Conservation (phyloP, 2,113 vertebrate species). For the Brachyhypopomus gauderio region DNA sequence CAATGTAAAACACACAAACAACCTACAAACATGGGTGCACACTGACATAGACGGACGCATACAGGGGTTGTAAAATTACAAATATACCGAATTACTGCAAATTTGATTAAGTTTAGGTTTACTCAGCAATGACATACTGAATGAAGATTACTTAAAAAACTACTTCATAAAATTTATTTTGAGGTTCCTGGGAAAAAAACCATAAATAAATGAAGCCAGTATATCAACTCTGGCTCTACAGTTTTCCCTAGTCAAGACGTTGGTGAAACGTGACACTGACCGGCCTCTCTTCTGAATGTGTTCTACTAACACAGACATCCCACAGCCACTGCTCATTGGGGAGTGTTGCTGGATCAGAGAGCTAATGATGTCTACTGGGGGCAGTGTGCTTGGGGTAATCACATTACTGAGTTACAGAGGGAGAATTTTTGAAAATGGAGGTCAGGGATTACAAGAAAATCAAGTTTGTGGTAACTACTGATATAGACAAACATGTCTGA, state of each 20-base stretch:
- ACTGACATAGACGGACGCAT: no score
- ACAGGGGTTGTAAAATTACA: no score
- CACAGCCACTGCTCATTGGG: not conserved
- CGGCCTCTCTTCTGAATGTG: not conserved
- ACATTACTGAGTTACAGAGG: not conserved
- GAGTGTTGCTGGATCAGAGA: not conserved
- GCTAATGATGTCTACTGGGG: no score
- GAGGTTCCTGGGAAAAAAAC: no score
- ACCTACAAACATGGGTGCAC: no score
- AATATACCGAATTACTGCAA: no score
- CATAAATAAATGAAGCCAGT: no score
- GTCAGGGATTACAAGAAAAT: not conserved
- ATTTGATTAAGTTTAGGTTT: no score
- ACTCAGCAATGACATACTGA: no score
- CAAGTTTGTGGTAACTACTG: not conserved
- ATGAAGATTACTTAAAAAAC: no score
- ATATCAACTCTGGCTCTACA: not conserved
- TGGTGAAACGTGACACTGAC: not conserved
- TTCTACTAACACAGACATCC: not conserved
- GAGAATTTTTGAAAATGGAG: not conserved
- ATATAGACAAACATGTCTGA: not conserved
- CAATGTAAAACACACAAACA: no score
- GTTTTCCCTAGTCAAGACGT: not conserved
- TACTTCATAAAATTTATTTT: no score
- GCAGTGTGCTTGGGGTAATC: not conserved